phyloP scores from a whole-genome alignment of 92 coral and sea anemone genomes.

The Bergia puertoricense region DNA sequence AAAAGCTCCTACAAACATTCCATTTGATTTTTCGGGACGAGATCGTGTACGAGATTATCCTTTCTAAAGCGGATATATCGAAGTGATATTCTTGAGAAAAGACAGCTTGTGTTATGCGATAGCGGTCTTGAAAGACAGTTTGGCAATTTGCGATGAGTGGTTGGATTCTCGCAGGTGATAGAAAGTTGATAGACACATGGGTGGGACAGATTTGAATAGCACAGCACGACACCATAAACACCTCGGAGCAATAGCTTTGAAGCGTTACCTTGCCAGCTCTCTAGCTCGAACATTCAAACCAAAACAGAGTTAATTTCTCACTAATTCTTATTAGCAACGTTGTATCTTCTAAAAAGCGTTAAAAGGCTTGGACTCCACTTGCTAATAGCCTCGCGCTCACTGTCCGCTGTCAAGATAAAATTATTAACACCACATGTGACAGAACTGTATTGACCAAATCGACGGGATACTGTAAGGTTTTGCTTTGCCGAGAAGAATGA shows the following conservation, averaged over 20 bases:
- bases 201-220: slow-evolving; percentile 93
- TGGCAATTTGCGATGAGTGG: slow-evolving; percentile 62
- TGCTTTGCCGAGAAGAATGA: slow-evolving; percentile 61
- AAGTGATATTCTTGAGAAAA: slow-evolving; percentile 61
- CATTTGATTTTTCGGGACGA: slow-evolving; percentile 32
- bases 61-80: slow-evolving; percentile 49
- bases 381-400: slow-evolving; percentile 24
- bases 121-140: slow-evolving; percentile 50
- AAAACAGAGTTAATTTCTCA: slow-evolving; percentile 28
- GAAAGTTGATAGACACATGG: slow-evolving; percentile 81
- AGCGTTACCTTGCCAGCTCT: slow-evolving; percentile 53
- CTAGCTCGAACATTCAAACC: slow-evolving; percentile 37
- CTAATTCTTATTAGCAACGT: slow-evolving; percentile 20
- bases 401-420: slow-evolving; percentile 63
- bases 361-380: slow-evolving; percentile 6
- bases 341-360: slow-evolving; percentile 5
- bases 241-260: slow-evolving; percentile 90
- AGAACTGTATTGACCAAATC: slow-evolving; percentile 73
- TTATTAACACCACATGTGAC: slow-evolving; percentile 81
- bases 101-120: slow-evolving; percentile 61
- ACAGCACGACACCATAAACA: slow-evolving; percentile 88
- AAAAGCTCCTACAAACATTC: slow-evolving; percentile 54
- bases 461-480: slow-evolving; percentile 82
- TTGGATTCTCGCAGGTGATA: slow-evolving; percentile 90
- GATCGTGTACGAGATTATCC: slow-evolving; percentile 52